These are phyloP conservation scores for Rhodinocichla rosea DNA, from an alignment of 2,113 vertebrate species.

Conservation along the genomic window DNA sequence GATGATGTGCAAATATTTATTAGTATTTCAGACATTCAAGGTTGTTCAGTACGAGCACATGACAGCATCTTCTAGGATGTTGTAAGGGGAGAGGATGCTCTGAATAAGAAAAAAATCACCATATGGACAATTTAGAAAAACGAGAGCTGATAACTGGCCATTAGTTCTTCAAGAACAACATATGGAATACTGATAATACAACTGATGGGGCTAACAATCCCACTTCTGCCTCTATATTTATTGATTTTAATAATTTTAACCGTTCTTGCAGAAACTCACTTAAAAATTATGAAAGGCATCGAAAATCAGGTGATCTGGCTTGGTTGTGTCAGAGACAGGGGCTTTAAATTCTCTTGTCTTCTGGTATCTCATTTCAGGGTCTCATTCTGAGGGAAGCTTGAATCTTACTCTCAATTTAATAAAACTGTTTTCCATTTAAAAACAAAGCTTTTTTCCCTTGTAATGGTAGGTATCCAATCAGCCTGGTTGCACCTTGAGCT, in stretches of 20 bases:
- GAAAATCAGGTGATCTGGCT: neutral
- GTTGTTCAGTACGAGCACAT: neutral
- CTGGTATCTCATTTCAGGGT: neutral
- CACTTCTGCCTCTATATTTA: neutral
- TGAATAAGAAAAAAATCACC: neutral
- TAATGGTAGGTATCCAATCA: neutral
- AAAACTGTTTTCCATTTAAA: neutral
- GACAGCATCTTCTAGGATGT: neutral
- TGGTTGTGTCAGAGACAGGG: neutral
- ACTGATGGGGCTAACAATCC: neutral
- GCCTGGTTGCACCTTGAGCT: neutral
- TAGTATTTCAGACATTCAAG: neutral
- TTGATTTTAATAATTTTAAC: neutral
- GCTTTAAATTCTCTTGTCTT: neutral
- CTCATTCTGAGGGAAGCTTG: neutral
- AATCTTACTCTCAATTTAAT: neutral
- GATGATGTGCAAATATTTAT: neutral
- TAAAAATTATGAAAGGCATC: neutral
- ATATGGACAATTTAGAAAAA: neutral
- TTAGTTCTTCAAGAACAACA: neutral
- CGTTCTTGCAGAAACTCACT: neutral
- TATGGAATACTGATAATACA: neutral
- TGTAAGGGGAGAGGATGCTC: neutral
- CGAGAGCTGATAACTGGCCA: neutral
- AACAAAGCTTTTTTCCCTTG: neutral